Percentiles rank a stretch among this genome's conserved stretches.
These are phyloP conservation scores for Odocoileus hemionus DNA, from an alignment of 2,113 vertebrate genomes.

Conservation along the genomic window DNA sequence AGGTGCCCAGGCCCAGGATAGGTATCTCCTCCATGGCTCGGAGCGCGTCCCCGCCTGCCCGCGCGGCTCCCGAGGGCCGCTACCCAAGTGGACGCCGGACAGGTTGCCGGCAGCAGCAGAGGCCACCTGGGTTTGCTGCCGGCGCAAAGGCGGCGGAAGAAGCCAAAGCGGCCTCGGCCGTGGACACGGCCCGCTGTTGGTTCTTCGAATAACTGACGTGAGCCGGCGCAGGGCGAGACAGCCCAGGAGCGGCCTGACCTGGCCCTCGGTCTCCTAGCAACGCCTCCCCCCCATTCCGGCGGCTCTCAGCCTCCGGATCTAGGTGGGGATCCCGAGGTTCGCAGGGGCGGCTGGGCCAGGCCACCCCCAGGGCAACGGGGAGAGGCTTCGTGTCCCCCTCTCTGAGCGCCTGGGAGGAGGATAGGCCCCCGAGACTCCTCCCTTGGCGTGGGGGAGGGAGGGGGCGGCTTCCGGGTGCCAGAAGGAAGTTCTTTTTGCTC, in stretches of 20 bases:
- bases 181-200: not conserved
- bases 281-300: fast-evolving
- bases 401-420: not conserved
- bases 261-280: not conserved
- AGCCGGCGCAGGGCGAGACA: fast-evolving
- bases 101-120: not conserved
- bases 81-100: fast-evolving
- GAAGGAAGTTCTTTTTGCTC: not conserved
- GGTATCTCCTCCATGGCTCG: not conserved
- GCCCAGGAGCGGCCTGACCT: fast-evolving
- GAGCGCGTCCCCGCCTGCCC: fast-evolving
- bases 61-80: fast-evolving
- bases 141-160: too few relatives aligned
- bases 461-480: too few relatives aligned
- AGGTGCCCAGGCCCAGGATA: not conserved
- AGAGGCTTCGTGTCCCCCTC: not conserved
- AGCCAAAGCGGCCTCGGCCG: not conserved
- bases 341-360: not conserved
- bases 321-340: not conserved
- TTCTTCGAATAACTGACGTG: fast-evolving
- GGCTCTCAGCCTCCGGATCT: fast-evolving
- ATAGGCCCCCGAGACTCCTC: fast-evolving
- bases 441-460: fast-evolving
- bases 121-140: not conserved
- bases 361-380: not conserved